Percentiles rank a stretch among this genome's conserved stretches.
phyloP scores from a whole-genome alignment of 2,113 vertebrate species.

The Alethe castanea region DNA sequence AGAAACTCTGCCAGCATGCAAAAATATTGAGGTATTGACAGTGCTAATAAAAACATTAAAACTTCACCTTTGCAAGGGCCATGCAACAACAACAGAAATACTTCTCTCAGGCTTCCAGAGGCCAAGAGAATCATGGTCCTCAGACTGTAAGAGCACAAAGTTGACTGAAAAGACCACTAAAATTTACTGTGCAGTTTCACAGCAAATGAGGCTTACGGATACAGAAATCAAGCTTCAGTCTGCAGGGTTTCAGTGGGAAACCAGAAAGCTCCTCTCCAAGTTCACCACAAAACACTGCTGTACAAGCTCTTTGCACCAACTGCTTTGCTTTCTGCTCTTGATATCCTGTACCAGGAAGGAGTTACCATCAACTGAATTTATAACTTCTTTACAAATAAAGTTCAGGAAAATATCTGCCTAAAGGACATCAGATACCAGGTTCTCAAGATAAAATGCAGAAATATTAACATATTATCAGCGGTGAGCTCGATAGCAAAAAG shows the following conservation, averaged over 20 bases:
- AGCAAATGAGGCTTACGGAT: background rate
- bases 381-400: background rate
- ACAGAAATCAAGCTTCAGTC: background rate
- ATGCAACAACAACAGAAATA: background rate
- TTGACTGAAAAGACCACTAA: background rate
- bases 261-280: fast-evolving
- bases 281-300: background rate
- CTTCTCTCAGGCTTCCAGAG: background rate
- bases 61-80: background rate
- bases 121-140: background rate
- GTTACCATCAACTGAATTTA: background rate
- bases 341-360: background rate
- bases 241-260: background rate
- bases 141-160: background rate
- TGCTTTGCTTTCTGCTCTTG: background rate
- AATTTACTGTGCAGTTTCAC: background rate
- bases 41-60: background rate
- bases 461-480: background rate
- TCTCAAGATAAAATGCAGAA: background rate
- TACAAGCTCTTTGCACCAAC: background rate
- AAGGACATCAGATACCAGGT: background rate
- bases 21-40: background rate
- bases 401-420: background rate
- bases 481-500: background rate
- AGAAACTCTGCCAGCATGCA: background rate